Evolutionary conservation across 1,140 invertebrate species (phyloP).

Genomic region (Watersipora subatra): DNA sequence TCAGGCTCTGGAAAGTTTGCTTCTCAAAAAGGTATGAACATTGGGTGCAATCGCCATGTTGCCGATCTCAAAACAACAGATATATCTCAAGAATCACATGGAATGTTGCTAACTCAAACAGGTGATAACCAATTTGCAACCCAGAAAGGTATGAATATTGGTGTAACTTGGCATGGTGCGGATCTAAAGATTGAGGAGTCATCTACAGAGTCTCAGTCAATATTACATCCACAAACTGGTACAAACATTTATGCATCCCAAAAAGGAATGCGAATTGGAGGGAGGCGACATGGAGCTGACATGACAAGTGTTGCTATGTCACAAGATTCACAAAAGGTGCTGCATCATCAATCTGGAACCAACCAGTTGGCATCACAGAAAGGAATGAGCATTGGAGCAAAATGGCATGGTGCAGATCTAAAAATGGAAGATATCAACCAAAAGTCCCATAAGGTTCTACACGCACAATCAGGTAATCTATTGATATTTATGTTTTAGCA

Average conservation of each 20-base stretch:
- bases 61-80: constrained; percentile 21
- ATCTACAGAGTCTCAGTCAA: too few species aligned
- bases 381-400: constrained; percentile 45
- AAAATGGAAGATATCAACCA: constrained; percentile 15
- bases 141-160: constrained; percentile 82
- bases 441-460: constrained; percentile 48
- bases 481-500: constrained; percentile 72
- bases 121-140: constrained; percentile 72
- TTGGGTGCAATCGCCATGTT: constrained; percentile 50
- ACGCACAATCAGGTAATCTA: constrained; percentile 84
- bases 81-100: constrained; percentile 45
- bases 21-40: constrained; percentile 54
- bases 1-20: constrained; percentile 64
- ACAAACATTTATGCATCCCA: neutral
- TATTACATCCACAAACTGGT: neutral
- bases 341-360: constrained; percentile 70
- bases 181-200: too few species aligned
- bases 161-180: too few species aligned
- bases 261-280: constrained; percentile 7
- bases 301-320: constrained; percentile 3
- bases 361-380: constrained; percentile 53
- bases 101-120: constrained; percentile 72
- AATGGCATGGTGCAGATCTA: constrained; percentile 55
- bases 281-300: constrained; percentile 7
- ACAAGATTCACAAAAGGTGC: constrained; percentile 53